Conservation (phyloP, 2,113 vertebrate species). For the Gobiocypris rarus region DNA sequence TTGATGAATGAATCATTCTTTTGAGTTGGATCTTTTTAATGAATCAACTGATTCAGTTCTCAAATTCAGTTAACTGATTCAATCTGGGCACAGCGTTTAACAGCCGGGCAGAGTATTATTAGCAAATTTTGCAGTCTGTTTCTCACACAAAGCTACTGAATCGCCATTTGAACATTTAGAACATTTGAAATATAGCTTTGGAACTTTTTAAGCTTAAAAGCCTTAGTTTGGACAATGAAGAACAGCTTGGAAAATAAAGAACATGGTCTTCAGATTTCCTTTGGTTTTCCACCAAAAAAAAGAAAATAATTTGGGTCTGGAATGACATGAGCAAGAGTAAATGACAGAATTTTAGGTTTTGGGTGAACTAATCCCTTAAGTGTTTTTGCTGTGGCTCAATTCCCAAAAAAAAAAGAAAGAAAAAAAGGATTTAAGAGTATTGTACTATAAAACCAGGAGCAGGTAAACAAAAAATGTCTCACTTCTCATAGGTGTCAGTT, state of each 20-base stretch:
- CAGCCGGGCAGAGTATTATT: not conserved
- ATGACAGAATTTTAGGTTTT: not conserved
- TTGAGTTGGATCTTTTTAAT: not conserved
- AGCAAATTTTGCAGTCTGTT: not conserved
- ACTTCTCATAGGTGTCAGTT: not conserved
- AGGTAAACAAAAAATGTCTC: conserved; percentile 13
- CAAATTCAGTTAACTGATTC: not conserved
- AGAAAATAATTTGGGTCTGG: not conserved
- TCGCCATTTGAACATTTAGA: no score
- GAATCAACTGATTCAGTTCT: not conserved
- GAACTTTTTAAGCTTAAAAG: not conserved
- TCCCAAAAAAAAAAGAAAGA: not conserved
- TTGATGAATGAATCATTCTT: not conserved
- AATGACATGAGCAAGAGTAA: not conserved
- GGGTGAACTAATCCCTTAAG: conserved; percentile 12
- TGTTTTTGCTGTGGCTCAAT: not conserved
- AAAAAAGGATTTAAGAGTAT: conserved; percentile 5
- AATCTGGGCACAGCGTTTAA: not conserved
- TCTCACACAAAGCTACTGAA: not conserved
- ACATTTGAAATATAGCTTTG: not conserved
- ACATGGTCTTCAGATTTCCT: not conserved
- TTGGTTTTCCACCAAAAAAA: not conserved
- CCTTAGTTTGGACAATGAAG: not conserved
- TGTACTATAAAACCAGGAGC: conserved; percentile 18
- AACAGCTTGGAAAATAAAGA: not conserved